phyloP scores from a whole-genome alignment of 2,113 vertebrate species.

The Tetrax tetrax region DNA sequence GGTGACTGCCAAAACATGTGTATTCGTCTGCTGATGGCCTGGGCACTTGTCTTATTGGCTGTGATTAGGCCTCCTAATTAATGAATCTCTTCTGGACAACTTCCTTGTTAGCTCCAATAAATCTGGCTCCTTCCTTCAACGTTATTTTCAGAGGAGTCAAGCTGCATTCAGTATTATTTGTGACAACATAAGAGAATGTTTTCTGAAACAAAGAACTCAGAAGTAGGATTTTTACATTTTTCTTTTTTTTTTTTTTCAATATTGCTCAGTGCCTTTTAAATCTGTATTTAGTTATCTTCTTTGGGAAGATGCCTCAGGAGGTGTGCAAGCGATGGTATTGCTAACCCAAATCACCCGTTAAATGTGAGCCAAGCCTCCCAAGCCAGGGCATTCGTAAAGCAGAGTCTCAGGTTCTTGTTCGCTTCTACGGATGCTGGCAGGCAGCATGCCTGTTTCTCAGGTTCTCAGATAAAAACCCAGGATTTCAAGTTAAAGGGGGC shows the following conservation, averaged over 20 bases:
- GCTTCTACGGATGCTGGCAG: background rate
- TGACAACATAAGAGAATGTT: background rate
- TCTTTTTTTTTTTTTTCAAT: background rate
- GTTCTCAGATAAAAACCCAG: background rate
- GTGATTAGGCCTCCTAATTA: slow-evolving; percentile 49
- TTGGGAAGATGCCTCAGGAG: background rate
- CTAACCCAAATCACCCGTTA: background rate
- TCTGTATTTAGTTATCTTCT: background rate
- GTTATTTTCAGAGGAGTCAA: background rate
- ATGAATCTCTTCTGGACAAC: slow-evolving; percentile 49
- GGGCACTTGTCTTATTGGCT: slow-evolving; percentile 21
- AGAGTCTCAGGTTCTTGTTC: background rate
- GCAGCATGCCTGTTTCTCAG: background rate
- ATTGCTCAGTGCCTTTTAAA: background rate
- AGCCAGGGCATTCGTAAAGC: background rate
- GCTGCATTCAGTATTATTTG: background rate
- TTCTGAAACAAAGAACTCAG: background rate
- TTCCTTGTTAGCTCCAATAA: slow-evolving; percentile 17
- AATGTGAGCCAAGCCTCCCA: background rate
- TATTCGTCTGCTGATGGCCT: background rate
- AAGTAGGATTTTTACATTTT: background rate
- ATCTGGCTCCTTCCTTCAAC: slow-evolving; percentile 9
- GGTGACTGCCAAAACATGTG: slow-evolving; percentile 46
- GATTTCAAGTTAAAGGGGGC: background rate
- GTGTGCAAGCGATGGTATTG: background rate